Percentiles rank a stretch among this genome's conserved stretches.
These are phyloP conservation scores for Parochlus steinenii DNA, from an alignment of 2,888 invertebrate genomes.

Conservation along the genomic window DNA sequence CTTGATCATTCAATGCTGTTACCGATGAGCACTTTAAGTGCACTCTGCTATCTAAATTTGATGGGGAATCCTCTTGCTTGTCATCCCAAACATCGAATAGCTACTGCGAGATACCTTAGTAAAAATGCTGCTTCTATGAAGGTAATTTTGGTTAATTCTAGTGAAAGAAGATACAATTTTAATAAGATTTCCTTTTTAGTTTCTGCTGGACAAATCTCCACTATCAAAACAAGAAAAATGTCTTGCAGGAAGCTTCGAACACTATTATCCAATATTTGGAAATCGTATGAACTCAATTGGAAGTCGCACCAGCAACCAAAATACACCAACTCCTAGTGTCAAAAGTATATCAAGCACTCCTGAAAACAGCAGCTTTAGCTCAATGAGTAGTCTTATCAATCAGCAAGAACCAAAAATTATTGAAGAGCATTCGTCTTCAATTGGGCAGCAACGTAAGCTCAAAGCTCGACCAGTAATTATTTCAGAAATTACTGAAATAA, in stretches of 20 bases:
- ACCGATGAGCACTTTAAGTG: conserved; percentile 36
- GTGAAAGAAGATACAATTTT: conserved; percentile 7
- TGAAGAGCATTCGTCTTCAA: conserved; percentile 16
- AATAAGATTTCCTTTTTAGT: conserved; percentile 22
- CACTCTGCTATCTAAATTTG: conserved; percentile 37
- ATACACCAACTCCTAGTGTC: conserved; percentile 13
- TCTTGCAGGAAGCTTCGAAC: conserved; percentile 29
- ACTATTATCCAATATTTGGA: conserved; percentile 14
- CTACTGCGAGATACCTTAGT: conserved; percentile 38
- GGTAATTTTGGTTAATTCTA: conserved; percentile 20
- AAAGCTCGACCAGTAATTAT: conserved; percentile 11
- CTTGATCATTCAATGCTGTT: conserved; percentile 39
- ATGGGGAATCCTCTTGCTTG: conserved; percentile 44
- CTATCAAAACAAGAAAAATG: conserved; percentile 37
- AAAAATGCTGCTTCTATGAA: conserved; percentile 34
- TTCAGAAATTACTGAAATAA: conserved; percentile 6
- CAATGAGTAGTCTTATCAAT: conserved; percentile 18
- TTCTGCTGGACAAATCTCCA: conserved; percentile 36
- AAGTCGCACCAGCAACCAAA: conserved; percentile 14
- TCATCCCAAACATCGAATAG: conserved; percentile 39
- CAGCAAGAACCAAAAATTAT: no score
- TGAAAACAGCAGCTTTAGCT: conserved; percentile 24
- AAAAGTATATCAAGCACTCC: conserved; percentile 19
- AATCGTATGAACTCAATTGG: conserved; percentile 1
- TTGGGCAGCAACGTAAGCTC: conserved; percentile 18